Conservation (phyloP, 2,113 vertebrate genomes). For the Eidolon helvum region DNA sequence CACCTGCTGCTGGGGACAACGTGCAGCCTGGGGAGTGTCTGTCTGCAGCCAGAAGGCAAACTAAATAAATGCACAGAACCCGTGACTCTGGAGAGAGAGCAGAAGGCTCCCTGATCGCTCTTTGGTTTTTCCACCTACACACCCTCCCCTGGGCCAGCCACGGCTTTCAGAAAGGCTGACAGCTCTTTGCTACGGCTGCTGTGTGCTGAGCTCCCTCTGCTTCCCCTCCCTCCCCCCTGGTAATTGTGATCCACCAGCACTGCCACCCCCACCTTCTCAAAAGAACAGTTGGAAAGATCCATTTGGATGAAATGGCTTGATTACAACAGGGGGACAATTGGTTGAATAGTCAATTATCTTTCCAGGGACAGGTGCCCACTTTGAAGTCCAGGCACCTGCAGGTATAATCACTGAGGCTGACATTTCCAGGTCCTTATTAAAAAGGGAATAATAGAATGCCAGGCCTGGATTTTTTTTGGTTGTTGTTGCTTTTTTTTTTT, state of each 20-base stretch:
- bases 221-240: rapidly evolving
- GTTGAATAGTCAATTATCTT: constrained; percentile 59
- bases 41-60: background rate
- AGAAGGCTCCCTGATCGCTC: background rate
- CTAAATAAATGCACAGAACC: background rate
- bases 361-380: constrained; percentile 26
- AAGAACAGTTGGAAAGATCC: constrained; percentile 57
- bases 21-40: background rate
- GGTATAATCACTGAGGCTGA: background rate
- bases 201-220: background rate
- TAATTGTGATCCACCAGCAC: background rate
- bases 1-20: background rate
- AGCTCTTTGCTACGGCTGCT: background rate
- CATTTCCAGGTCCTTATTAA: background rate
- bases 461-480: background rate
- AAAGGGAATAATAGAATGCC: background rate
- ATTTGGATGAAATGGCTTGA: background rate
- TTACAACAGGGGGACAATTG: constrained; percentile 11
- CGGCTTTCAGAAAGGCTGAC: background rate
- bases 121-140: background rate
- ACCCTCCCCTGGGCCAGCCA: background rate
- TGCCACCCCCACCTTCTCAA: background rate
- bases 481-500: background rate
- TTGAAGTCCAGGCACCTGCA: background rate
- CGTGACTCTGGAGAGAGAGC: background rate